These are phyloP conservation scores for Limonius californicus DNA, from an alignment of 1,140 invertebrate genomes.

Conservation along the genomic window DNA sequence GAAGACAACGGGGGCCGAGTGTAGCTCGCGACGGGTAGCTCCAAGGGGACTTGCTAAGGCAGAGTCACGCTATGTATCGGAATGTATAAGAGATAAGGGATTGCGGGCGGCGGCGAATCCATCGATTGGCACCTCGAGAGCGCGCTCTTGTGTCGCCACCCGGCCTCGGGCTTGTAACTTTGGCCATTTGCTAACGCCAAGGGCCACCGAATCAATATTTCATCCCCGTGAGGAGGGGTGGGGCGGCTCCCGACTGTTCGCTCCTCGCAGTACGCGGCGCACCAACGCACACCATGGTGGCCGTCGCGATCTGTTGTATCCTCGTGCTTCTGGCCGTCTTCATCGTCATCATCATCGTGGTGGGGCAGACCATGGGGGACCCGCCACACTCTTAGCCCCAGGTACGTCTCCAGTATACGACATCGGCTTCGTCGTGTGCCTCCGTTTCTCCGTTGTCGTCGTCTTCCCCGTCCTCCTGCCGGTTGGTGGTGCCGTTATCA, in stretches of 20 bases:
- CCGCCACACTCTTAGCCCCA: conserved; percentile 19
- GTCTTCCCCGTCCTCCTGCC: conserved; percentile 22
- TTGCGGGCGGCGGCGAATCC: conserved; percentile 3
- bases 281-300: conserved; percentile 59
- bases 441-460: conserved; percentile 1
- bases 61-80: background rate
- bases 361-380: conserved; percentile 62
- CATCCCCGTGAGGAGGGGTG: conserved; percentile 30
- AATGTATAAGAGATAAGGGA: background rate
- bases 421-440: conserved; percentile 5
- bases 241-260: conserved; percentile 25
- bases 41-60: background rate
- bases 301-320: conserved; percentile 74
- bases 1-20: background rate
- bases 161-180: conserved; percentile 22
- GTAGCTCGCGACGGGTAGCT: background rate
- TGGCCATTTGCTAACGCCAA: conserved; percentile 21
- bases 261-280: conserved; percentile 14
- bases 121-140: conserved; percentile 13
- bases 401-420: background rate
- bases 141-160: conserved; percentile 15
- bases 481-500: background rate
- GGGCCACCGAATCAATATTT: conserved; percentile 43
- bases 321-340: conserved; percentile 70
- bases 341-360: conserved; percentile 73